Base-by-base conservation (phyloP, 53 echinoderm and acorn worm genomes). In the Holothuria scabra region DNA sequence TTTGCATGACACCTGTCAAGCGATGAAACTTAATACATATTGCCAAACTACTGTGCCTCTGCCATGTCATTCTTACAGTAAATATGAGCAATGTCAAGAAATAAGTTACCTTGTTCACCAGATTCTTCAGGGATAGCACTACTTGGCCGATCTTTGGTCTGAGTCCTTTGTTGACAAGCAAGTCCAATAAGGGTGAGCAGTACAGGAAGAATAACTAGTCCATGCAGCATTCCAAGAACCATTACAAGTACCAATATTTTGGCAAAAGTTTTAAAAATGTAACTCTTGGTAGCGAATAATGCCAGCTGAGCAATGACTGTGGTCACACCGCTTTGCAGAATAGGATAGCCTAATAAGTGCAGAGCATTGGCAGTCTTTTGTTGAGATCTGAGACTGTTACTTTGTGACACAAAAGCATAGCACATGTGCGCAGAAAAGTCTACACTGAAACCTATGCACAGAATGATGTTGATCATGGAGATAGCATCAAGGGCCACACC, bases 341-440 rank as follows among this genome's bases (percentile, higher is more conserved):
- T 87, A 30, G 93, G 90, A 71, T 72, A 84, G 21, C 93, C 93
- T 0, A 90, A 58, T 22, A 80, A 63, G 59, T 63, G 29, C 22
- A 81, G 29, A 33, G 64, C 64, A 14, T 46, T 49, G 14, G 76
- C 76, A 22, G 62, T 37, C 32, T 34, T 85, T 44, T 37, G 25
- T 44, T 21, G n/a, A 60, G 68, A 49, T 85, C 86, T 11, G 83
- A 61, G 21, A 12, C 28, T 28, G 11, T 12, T 13, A 19, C 31
- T 46, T 11, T 26, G 2, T 12, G 80, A 20, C 18, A 80, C 80
- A 16, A 59, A 58, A 2, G 80, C 28, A n/a, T 91, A 91, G 25
- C 83, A 68, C 19, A 93, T 86, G 56, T 93, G 94, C 12, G 94
- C 94, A 3, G 94, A 93, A 55, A 87, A 93, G 30, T 93, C 94